phyloP scores from a whole-genome alignment of 2,888 invertebrate genomes.

The Sipha maydis region DNA sequence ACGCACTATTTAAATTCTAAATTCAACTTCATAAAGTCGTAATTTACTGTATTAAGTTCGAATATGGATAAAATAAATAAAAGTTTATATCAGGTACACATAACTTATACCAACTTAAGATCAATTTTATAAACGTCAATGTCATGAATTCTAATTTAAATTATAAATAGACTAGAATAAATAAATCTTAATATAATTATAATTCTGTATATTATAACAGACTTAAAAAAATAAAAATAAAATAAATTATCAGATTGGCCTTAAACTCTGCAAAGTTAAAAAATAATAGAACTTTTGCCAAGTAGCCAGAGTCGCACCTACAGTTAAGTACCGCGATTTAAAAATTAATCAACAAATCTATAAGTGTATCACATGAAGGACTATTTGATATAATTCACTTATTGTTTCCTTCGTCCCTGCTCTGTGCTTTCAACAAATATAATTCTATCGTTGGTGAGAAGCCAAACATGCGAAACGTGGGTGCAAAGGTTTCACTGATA shows the following conservation, averaged over 20 bases:
- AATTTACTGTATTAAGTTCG: too few relatives aligned
- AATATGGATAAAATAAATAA: too few relatives aligned
- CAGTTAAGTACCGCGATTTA: not conserved
- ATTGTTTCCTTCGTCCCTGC: constrained; percentile 1
- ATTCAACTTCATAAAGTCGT: too few relatives aligned
- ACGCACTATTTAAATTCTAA: too few relatives aligned
- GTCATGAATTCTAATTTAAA: too few relatives aligned
- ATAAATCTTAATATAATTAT: constrained; percentile 10
- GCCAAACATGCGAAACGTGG: constrained; percentile 35
- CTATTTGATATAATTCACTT: not conserved
- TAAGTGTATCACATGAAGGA: constrained; percentile 25
- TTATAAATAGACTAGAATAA: not conserved
- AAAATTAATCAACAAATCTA: not conserved
- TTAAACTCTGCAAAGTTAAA: not conserved
- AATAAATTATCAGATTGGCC: not conserved
- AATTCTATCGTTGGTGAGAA: constrained; percentile 35
- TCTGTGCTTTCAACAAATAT: not conserved
- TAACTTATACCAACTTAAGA: too few relatives aligned
- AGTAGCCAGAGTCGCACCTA: constrained; percentile 31
- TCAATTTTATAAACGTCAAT: too few relatives aligned
- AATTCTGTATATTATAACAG: not conserved
- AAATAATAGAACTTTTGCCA: constrained; percentile 41
- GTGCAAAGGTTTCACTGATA: constrained; percentile 30
- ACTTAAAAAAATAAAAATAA: not conserved
- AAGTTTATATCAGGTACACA: too few relatives aligned